Conservation (phyloP, 2,113 vertebrate genomes). For the Irena cyanogastra region DNA sequence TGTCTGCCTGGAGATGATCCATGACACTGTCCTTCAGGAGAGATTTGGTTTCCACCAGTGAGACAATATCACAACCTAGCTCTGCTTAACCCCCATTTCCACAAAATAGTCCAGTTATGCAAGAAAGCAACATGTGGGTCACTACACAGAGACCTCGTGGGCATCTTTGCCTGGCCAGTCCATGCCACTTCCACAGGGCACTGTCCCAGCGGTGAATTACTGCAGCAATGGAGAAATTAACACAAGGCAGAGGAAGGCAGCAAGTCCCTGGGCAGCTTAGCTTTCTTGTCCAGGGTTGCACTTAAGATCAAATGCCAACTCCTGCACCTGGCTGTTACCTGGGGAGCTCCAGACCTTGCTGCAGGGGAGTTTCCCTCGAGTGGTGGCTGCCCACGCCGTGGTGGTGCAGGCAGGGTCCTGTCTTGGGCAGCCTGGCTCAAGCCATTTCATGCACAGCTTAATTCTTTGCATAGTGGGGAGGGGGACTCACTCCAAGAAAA, state of each 20-base stretch:
- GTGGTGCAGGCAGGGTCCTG: background rate
- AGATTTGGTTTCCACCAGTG: background rate
- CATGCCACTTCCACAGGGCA: background rate
- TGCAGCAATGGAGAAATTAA: background rate
- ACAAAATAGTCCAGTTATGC: background rate
- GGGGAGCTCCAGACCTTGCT: background rate
- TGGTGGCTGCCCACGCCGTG: background rate
- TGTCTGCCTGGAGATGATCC: background rate
- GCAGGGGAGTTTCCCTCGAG: background rate
- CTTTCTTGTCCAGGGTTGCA: background rate
- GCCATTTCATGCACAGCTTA: slow-evolving; percentile 9
- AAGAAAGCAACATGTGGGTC: background rate
- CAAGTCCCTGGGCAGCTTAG: background rate
- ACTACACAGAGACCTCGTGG: accelerated
- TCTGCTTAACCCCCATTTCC: background rate
- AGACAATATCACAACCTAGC: background rate
- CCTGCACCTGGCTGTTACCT: background rate
- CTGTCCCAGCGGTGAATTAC: background rate
- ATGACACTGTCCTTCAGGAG: background rate
- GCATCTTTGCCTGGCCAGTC: background rate
- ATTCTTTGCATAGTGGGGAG: background rate
- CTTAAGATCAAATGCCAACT: background rate
- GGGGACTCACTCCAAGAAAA: slow-evolving; percentile 26
- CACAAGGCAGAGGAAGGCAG: background rate
- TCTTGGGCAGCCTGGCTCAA: background rate